Percentiles rank a stretch among this genome's conserved stretches.
phyloP scores from a whole-genome alignment of 2,797 vertebrate species.

The Decapterus maruadsi region DNA sequence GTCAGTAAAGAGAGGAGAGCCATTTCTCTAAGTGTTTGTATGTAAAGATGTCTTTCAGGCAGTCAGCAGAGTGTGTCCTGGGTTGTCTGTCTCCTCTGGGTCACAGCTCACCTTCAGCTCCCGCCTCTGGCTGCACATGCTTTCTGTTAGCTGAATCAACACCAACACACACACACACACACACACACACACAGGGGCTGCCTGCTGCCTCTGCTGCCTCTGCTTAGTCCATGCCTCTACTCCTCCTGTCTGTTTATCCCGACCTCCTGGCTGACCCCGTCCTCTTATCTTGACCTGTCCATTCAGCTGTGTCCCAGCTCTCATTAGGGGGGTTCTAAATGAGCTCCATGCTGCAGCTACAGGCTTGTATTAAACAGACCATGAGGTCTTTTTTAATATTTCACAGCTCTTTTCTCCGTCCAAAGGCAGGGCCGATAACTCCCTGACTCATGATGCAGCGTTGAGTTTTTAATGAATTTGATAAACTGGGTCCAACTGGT shows the following conservation, averaged over 20 bases:
- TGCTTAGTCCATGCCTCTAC: constrained; percentile 48
- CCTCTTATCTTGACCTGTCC: constrained; percentile 60
- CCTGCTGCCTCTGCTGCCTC: no score
- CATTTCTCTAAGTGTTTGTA: constrained; percentile 21
- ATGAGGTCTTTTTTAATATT: background rate
- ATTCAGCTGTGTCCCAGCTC: constrained; percentile 70
- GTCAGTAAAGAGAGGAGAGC: constrained; percentile 69
- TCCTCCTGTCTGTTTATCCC: constrained; percentile 45
- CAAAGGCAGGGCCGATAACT: background rate
- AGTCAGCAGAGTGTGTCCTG: constrained; percentile 3
- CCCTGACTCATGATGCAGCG: background rate
- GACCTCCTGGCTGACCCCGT: constrained; percentile 65
- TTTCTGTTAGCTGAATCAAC: constrained; percentile 69
- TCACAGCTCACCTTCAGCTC: constrained; percentile 54
- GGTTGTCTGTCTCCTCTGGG: constrained; percentile 43
- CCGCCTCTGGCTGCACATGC: constrained; percentile 55
- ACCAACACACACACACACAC: constrained; percentile 5
- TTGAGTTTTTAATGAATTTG: constrained; percentile 14
- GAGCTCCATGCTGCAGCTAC: constrained; percentile 20
- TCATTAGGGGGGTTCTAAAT: constrained; percentile 67
- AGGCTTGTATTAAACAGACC: constrained; percentile 9
- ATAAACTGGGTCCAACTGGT: background rate
- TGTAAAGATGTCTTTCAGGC: no score
- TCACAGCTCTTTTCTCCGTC: background rate
- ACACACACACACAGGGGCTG: constrained; percentile 7